Conservation (phyloP, 2,888 invertebrate genomes). For the Cyrtodaria siliqua region DNA sequence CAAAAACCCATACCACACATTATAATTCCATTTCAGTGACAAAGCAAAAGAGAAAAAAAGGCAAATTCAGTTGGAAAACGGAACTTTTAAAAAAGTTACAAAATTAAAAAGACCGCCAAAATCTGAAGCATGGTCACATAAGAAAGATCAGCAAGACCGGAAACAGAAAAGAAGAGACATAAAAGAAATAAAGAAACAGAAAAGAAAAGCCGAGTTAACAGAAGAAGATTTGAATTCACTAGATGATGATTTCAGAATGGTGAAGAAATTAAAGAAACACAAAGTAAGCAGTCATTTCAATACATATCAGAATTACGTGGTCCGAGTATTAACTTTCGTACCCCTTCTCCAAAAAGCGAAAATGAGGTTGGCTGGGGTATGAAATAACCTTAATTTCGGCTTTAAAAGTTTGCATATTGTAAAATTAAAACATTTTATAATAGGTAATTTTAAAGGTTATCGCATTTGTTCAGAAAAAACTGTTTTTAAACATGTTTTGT, state of each 20-base stretch:
- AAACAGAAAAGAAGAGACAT: conserved; percentile 88
- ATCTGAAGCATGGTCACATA: conserved; percentile 88
- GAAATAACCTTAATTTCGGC: too few relatives aligned
- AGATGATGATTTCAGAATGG: conserved; percentile 90
- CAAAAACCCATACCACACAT: too few relatives aligned
- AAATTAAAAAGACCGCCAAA: conserved; percentile 66
- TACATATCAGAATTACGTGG: too few relatives aligned
- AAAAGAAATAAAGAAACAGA: conserved; percentile 79
- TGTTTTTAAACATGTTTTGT: too few relatives aligned
- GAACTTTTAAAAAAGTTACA: conserved; percentile 85
- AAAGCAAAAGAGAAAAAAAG: conserved; percentile 92
- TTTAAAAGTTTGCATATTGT: too few relatives aligned
- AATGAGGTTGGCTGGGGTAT: too few relatives aligned
- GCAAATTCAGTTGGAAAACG: conserved; percentile 91
- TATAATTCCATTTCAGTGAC: conserved; percentile 87
- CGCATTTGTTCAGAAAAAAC: too few relatives aligned
- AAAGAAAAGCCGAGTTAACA: conserved; percentile 87
- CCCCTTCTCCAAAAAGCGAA: too few relatives aligned
- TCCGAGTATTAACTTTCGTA: too few relatives aligned
- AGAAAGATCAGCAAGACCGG: conserved; percentile 91
- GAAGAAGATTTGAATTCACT: conserved; percentile 84
- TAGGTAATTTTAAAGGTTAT: too few relatives aligned
- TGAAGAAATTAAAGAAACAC: conserved; percentile 94
- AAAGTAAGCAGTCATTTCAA: too few relatives aligned
- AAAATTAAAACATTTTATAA: too few relatives aligned